phyloP scores from a whole-genome alignment of 2,888 invertebrate species.

The Tipula helvola region DNA sequence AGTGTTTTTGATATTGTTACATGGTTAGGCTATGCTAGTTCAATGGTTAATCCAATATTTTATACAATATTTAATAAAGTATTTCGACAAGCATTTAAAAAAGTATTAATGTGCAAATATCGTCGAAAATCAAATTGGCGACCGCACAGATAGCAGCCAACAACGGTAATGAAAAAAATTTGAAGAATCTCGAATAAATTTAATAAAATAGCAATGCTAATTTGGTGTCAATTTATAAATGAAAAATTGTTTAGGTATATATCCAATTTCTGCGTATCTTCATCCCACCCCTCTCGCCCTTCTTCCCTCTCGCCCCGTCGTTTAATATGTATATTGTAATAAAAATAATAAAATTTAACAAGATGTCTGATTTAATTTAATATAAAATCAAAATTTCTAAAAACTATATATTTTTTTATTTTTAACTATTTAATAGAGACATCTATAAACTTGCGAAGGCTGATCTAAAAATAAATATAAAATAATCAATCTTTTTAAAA shows the following conservation, averaged over 20 bases:
- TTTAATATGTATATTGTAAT: background rate
- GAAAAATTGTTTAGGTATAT: background rate
- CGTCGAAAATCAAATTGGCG: conserved; percentile 38
- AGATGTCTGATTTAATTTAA: background rate
- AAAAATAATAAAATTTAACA: background rate
- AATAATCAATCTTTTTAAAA: background rate
- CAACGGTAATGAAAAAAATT: background rate
- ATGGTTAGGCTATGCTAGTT: conserved; percentile 89
- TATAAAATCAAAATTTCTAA: background rate
- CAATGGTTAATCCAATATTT: conserved; percentile 91
- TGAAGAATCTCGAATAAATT: background rate
- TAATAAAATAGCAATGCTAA: background rate
- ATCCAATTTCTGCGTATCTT: background rate
- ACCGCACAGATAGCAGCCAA: conserved; percentile 38
- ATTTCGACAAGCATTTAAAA: conserved; percentile 82
- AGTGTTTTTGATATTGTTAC: conserved; percentile 79
- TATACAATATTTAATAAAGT: conserved; percentile 93
- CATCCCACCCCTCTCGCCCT: background rate
- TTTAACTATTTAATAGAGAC: background rate
- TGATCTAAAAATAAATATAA: background rate
- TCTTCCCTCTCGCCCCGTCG: background rate
- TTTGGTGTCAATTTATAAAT: background rate
- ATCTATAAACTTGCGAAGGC: background rate
- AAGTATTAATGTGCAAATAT: conserved; percentile 68
- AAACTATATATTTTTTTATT: background rate